Conservation (phyloP, 2,113 vertebrate species). For the Oryzias woworae region DNA sequence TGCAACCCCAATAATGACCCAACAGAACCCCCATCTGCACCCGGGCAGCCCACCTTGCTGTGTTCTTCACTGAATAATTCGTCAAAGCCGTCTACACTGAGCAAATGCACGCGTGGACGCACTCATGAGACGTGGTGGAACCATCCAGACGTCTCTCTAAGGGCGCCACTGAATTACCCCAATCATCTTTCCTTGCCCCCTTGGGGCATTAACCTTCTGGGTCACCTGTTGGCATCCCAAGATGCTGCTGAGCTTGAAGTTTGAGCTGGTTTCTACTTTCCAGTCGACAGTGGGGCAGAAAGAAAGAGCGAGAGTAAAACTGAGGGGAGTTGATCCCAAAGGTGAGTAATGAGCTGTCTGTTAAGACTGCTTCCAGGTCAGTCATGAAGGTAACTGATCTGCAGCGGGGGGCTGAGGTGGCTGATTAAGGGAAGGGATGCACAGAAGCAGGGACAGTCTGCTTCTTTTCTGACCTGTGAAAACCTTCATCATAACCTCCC, state of each 20-base stretch:
- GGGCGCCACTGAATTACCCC: slow-evolving; percentile 55
- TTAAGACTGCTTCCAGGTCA: slow-evolving; percentile 65
- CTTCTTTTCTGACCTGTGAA: no score
- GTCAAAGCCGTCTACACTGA: slow-evolving; percentile 45
- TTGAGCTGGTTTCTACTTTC: slow-evolving; percentile 75
- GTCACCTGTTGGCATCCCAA: slow-evolving; percentile 28
- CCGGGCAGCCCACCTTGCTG: slow-evolving; percentile 29
- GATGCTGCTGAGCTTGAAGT: slow-evolving; percentile 71
- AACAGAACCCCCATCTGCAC: slow-evolving; percentile 40
- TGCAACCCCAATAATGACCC: slow-evolving; percentile 4
- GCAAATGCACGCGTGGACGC: slow-evolving; percentile 31
- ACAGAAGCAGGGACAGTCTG: slow-evolving; percentile 12
- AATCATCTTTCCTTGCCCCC: slow-evolving; percentile 45
- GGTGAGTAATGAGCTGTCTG: slow-evolving; percentile 79
- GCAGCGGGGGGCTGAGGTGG: slow-evolving; percentile 48
- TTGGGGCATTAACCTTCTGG: slow-evolving; percentile 27
- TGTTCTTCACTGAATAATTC: slow-evolving; percentile 51
- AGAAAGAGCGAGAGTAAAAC: slow-evolving; percentile 9
- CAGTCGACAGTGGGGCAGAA: slow-evolving; percentile 66
- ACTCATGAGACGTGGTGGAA: slow-evolving; percentile 7
- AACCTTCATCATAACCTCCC: no score
- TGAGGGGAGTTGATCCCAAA: slow-evolving; percentile 44
- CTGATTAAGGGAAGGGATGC: slow-evolving; percentile 21
- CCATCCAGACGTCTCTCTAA: slow-evolving; percentile 34
- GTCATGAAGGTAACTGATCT: slow-evolving; percentile 70